Evolutionary conservation across 2,797 vertebrate species (phyloP).

Genomic region (Molossus alvarezi): DNA sequence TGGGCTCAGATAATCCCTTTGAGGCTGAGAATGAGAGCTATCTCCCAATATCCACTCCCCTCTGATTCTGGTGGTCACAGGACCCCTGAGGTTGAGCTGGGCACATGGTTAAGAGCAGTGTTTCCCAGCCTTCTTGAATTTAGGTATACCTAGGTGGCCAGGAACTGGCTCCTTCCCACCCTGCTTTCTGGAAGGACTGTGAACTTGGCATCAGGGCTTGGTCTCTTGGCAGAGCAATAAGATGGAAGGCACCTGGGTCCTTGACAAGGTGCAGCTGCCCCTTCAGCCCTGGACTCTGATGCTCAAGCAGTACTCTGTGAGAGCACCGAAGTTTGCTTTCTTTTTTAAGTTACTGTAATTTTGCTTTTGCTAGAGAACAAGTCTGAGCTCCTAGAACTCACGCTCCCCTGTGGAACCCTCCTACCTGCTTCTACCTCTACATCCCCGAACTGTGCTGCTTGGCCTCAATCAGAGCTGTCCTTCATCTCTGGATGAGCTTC

Average conservation of each 20-base stretch:
- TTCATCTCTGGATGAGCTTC: background rate
- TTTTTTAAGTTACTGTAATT: background rate
- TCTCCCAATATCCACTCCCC: background rate
- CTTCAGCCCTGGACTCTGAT: background rate
- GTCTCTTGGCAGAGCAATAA: background rate
- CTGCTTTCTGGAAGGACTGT: background rate
- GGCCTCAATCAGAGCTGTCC: background rate
- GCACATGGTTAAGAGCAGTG: rapidly evolving
- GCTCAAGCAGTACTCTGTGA: background rate
- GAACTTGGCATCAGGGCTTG: background rate
- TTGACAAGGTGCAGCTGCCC: background rate
- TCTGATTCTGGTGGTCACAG: background rate
- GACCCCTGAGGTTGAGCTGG: background rate
- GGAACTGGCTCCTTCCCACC: background rate
- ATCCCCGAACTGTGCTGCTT: background rate
- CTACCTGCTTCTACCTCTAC: background rate
- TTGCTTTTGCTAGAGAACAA: background rate
- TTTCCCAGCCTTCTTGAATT: background rate
- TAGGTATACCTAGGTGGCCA: rapidly evolving
- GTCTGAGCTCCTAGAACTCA: background rate
- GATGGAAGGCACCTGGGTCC: background rate
- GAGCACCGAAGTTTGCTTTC: background rate
- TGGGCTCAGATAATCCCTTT: background rate
- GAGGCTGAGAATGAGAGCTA: background rate
- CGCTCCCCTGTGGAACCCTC: background rate